Conservation (phyloP, 2,888 invertebrate genomes). For the Prenolepis imparis region DNA sequence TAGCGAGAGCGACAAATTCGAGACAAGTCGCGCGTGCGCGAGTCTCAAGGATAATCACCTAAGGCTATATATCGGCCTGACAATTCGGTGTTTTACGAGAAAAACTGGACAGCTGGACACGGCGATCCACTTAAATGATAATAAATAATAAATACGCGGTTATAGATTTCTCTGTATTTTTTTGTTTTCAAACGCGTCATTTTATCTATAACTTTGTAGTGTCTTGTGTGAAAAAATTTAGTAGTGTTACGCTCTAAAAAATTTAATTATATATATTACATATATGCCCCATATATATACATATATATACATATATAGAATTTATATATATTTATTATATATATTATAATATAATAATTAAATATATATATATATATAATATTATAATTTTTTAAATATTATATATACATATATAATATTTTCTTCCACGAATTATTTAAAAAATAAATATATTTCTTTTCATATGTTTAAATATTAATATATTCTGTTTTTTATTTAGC, state of each 20-base stretch:
- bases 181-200: neutral
- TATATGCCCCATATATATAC: too few relatives aligned
- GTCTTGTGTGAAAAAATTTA: too few relatives aligned
- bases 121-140: neutral
- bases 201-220: neutral
- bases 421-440: too few relatives aligned
- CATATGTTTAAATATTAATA: too few relatives aligned
- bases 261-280: neutral
- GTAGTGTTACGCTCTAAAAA: neutral
- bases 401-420: neutral
- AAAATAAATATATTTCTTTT: too few relatives aligned
- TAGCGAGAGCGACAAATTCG: conserved; percentile 38
- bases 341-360: neutral
- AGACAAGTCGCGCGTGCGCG: conserved; percentile 52
- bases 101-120: neutral
- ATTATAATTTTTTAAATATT: too few relatives aligned
- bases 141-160: neutral
- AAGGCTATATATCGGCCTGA: neutral
- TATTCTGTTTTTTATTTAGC: too few relatives aligned
- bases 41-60: conserved; percentile 2
- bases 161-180: neutral
- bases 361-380: too few relatives aligned
- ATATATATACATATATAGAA: neutral
- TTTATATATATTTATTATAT: too few relatives aligned
- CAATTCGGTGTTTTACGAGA: neutral